These are phyloP conservation scores for Peromyscus leucopus DNA, from an alignment of 2,113 vertebrate species.

Conservation along the genomic window DNA sequence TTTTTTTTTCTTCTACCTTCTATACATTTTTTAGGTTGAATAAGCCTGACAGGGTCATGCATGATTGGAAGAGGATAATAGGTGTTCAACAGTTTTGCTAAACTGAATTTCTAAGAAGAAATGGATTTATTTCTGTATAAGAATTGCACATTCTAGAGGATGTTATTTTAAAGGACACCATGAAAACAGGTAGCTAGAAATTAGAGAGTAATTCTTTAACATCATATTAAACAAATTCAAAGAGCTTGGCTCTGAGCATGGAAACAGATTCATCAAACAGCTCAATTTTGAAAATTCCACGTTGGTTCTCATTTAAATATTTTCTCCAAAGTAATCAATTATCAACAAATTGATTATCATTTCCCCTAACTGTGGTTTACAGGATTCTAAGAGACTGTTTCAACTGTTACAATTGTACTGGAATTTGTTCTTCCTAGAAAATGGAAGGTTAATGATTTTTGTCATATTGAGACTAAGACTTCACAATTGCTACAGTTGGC, in stretches of 20 bases:
- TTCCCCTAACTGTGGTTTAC: slow-evolving; percentile 59
- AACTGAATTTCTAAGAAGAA: slow-evolving; percentile 31
- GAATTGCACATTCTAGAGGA: neutral
- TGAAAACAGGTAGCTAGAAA: slow-evolving; percentile 29
- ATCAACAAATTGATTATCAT: slow-evolving; percentile 51
- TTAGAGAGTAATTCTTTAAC: slow-evolving; percentile 4
- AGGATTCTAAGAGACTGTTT: slow-evolving; percentile 80
- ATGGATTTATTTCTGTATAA: slow-evolving; percentile 20
- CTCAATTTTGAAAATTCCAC: slow-evolving; percentile 2
- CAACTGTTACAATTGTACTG: slow-evolving; percentile 78
- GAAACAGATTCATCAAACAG: slow-evolving; percentile 5
- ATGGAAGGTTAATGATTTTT: slow-evolving; percentile 93
- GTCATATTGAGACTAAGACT: slow-evolving; percentile 97
- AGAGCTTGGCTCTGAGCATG: slow-evolving; percentile 24
- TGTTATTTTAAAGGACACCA: slow-evolving; percentile 10
- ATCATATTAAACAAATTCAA: slow-evolving; percentile 50
- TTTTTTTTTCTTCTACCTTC: slow-evolving; percentile 81
- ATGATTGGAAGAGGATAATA: neutral
- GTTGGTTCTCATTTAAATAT: slow-evolving; percentile 56
- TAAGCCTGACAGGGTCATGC: slow-evolving; percentile 36
- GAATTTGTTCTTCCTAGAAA: slow-evolving; percentile 84
- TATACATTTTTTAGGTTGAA: slow-evolving; percentile 60
- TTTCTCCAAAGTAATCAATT: slow-evolving; percentile 23
- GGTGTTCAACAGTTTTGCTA: neutral
- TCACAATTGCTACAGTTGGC: slow-evolving; percentile 98